Conservation (phyloP, 2,113 vertebrate species). For the Lynx canadensis region DNA sequence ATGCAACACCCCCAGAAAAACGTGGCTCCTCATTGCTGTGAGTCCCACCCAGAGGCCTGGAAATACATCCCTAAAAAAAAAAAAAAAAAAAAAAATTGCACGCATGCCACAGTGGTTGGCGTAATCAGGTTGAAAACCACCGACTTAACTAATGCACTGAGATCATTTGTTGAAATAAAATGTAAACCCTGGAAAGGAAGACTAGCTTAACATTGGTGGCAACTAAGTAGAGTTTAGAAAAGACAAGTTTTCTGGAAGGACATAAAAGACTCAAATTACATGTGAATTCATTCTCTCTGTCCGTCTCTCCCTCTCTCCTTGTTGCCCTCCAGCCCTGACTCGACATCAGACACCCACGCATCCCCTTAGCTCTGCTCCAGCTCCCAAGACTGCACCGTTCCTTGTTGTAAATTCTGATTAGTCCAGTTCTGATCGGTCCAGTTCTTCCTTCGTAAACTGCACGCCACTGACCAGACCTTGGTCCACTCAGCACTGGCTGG, state of each 20-base stretch:
- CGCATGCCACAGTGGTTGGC: rapidly evolving
- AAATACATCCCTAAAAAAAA: neutral
- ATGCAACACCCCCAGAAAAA: rapidly evolving
- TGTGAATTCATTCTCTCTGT: rapidly evolving
- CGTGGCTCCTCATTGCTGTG: neutral
- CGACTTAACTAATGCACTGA: neutral
- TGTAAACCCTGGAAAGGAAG: neutral
- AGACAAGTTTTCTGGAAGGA: neutral
- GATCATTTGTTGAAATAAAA: neutral
- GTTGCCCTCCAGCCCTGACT: no score
- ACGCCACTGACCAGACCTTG: neutral
- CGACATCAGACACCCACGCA: neutral
- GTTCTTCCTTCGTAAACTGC: neutral
- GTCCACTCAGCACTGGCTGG: neutral
- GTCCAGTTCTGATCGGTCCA: neutral
- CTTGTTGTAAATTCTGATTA: neutral
- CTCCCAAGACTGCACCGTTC: neutral
- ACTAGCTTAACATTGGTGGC: neutral
- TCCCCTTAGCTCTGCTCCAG: neutral
- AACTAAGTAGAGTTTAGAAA: neutral
- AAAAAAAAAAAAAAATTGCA: neutral
- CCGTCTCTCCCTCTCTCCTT: rapidly evolving
- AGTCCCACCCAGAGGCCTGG: neutral
- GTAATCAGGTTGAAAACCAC: neutral
- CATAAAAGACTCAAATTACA: neutral